Evolutionary conservation across 2,797 vertebrate species (phyloP).

Genomic region (Artibeus jamaicensis): DNA sequence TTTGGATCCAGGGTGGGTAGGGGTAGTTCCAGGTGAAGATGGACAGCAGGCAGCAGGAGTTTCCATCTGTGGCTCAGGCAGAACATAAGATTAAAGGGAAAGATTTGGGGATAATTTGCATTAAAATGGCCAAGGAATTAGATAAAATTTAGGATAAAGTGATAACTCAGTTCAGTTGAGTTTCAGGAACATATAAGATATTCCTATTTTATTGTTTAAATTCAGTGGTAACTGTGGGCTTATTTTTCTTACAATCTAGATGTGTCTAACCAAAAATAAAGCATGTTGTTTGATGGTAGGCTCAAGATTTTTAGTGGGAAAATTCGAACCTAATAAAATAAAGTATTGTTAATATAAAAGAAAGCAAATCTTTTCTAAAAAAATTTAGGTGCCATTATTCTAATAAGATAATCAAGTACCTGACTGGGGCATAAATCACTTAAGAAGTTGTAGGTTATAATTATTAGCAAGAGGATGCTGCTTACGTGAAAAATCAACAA

Average conservation of each 20-base stretch:
- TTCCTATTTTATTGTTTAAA: background rate
- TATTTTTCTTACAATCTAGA: background rate
- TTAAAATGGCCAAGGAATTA: background rate
- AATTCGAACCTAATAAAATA: background rate
- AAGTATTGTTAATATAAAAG: background rate
- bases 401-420: background rate
- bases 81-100: background rate
- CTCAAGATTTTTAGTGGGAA: background rate
- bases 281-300: background rate
- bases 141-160: background rate
- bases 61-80: background rate
- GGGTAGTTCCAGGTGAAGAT: background rate
- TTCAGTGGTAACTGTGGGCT: background rate
- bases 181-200: background rate
- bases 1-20: background rate
- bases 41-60: background rate
- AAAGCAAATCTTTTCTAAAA: background rate
- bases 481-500: background rate
- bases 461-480: background rate
- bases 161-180: background rate
- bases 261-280: background rate
- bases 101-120: conserved; percentile 5
- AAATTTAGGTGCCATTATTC: background rate
- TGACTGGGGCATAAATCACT: background rate
- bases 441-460: background rate